These are phyloP conservation scores for Sparus aurata DNA, from an alignment of 2,797 vertebrate species.

Conservation along the genomic window DNA sequence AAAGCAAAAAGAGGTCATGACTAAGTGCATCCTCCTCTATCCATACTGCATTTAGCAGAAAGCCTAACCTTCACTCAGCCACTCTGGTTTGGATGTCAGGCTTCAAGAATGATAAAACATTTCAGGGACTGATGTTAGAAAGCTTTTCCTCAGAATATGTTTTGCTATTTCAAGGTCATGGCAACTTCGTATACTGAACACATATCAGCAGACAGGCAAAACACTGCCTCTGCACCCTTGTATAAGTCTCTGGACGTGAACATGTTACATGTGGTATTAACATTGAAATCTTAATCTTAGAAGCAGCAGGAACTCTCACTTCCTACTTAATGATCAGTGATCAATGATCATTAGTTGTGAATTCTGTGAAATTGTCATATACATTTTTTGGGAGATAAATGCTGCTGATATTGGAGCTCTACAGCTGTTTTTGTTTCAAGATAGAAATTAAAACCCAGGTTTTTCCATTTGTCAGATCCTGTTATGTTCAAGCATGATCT, in stretches of 20 bases:
- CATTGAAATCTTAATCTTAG: constrained; percentile 14
- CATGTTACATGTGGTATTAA: not conserved
- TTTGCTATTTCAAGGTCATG: constrained; percentile 17
- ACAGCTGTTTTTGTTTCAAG: too few species aligned
- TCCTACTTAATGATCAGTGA: not conserved
- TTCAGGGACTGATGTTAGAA: constrained; percentile 8
- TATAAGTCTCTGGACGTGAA: not conserved
- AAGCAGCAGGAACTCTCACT: constrained; percentile 1
- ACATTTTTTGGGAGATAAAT: too few species aligned
- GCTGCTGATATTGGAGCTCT: too few species aligned
- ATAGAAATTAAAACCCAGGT: not conserved
- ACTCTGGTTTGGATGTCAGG: not conserved
- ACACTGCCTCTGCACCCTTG: not conserved
- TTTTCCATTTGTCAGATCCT: not conserved
- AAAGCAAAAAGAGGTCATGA: constrained; percentile 11
- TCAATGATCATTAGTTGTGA: too few species aligned
- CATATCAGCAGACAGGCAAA: not conserved
- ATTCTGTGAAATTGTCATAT: too few species aligned
- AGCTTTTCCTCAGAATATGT: constrained; percentile 17
- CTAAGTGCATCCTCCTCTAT: not conserved
- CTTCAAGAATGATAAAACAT: constrained; percentile 27
- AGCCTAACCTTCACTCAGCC: constrained; percentile 18
- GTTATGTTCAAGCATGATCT: not conserved
- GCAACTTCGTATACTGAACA: not conserved
- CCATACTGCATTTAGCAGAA: constrained; percentile 7